These are phyloP conservation scores for Gymnosoma rotundatum DNA, from an alignment of 2,888 invertebrate species.

Conservation along the genomic window DNA sequence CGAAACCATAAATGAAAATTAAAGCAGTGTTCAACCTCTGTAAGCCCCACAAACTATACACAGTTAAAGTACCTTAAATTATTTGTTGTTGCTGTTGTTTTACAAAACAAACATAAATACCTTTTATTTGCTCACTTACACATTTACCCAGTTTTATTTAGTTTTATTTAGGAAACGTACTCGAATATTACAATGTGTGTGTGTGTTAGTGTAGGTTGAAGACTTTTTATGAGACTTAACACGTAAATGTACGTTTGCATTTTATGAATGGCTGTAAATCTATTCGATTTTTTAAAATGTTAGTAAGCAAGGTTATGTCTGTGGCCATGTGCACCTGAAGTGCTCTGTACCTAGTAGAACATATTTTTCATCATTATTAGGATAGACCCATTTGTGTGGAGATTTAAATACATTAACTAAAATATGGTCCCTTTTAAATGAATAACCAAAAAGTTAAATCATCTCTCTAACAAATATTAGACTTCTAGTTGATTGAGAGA, in stretches of 20 bases:
- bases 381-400: neutral
- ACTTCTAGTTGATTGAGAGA: no score
- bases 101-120: neutral
- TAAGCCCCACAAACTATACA: constrained; percentile 2
- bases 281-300: constrained; percentile 3
- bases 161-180: neutral
- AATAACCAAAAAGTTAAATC: no score
- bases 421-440: no score
- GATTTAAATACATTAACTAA: no score
- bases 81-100: neutral
- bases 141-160: neutral
- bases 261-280: constrained; percentile 55
- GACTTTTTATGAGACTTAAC: constrained; percentile 24
- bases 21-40: constrained; percentile 37
- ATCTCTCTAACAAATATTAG: no score
- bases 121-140: neutral
- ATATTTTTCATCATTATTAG: neutral
- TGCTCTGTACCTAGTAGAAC: neutral
- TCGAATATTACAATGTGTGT: neutral
- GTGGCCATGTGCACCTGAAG: neutral
- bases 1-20: neutral
- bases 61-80: constrained; percentile 45
- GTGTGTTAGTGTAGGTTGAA: neutral
- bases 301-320: neutral
- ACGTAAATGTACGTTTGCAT: constrained; percentile 39